Conservation (phyloP, 2,888 invertebrate genomes). For the Teleiodes luculella region DNA sequence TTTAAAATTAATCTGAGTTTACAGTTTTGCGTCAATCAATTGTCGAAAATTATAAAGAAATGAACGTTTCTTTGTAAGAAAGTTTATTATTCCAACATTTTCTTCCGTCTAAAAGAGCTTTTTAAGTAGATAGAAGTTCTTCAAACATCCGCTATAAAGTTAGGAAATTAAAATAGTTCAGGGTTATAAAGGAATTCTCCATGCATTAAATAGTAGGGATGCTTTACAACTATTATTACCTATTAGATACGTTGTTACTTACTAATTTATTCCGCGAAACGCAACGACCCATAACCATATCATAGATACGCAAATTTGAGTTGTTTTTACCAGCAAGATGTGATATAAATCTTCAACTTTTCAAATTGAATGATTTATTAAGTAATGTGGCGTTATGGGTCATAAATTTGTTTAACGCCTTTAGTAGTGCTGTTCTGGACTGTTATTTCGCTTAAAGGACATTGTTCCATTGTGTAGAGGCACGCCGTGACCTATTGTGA, state of each 20-base stretch:
- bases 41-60: no score
- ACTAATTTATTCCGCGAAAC: no score
- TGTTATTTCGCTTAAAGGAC: slow-evolving; percentile 42
- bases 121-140: background rate
- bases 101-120: background rate
- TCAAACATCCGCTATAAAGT: background rate
- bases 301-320: slow-evolving; percentile 48
- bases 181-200: background rate
- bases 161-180: background rate
- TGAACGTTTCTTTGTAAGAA: no score
- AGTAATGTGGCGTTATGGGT: slow-evolving; percentile 54
- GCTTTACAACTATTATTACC: no score
- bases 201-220: no score
- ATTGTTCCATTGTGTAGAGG: slow-evolving; percentile 42
- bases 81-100: background rate
- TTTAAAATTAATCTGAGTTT: slow-evolving; percentile 31
- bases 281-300: slow-evolving; percentile 53
- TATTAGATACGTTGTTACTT: no score
- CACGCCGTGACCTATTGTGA: slow-evolving; percentile 37
- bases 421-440: slow-evolving; percentile 40
- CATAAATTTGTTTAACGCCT: slow-evolving; percentile 63
- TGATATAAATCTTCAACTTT: slow-evolving; percentile 46
- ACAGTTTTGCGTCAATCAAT: slow-evolving; percentile 15
- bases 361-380: slow-evolving; percentile 42
- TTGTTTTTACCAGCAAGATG: slow-evolving; percentile 31